Evolutionary conservation across 1,140 invertebrate species (phyloP).

Genomic region (Polypedilum pembai): DNA sequence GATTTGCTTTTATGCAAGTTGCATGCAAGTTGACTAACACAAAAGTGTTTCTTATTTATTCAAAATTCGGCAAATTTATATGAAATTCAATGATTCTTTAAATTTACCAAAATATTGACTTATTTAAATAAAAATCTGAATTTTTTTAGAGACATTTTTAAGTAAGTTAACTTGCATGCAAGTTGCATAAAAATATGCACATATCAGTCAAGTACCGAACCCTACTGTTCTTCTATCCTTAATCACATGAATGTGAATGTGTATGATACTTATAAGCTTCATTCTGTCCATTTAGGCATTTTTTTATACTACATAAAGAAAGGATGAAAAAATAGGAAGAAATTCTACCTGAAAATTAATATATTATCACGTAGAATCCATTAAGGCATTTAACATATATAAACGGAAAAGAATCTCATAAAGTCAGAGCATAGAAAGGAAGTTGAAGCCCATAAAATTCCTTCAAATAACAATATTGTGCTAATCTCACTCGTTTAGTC

Average conservation of each 20-base stretch:
- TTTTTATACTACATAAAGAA: neutral
- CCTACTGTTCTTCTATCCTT: neutral
- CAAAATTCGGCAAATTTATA: too few relatives aligned
- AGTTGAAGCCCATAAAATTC: constrained; percentile 17
- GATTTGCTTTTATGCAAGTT: too few relatives aligned
- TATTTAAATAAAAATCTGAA: too few relatives aligned
- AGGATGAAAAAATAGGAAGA: neutral
- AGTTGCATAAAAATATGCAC: too few relatives aligned
- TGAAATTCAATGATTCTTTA: too few relatives aligned
- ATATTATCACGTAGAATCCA: constrained; percentile 15
- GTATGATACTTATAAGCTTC: neutral
- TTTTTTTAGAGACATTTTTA: too few relatives aligned
- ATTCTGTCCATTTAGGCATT: neutral
- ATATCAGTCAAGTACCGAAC: too few relatives aligned
- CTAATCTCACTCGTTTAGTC: constrained; percentile 11
- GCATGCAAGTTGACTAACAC: too few relatives aligned
- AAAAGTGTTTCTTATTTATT: too few relatives aligned
- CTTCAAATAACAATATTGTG: constrained; percentile 19
- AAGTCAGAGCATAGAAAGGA: neutral
- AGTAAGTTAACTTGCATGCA: too few relatives aligned
- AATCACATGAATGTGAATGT: neutral
- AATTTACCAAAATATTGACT: too few relatives aligned
- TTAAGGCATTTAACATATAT: constrained; percentile 14
- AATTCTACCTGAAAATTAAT: constrained; percentile 1
- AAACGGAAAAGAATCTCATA: neutral